Evolutionary conservation across 2,888 invertebrate genomes (phyloP), one percentile per base, ranked within the genome.

Genomic region (Drosophila bunnanda): DNA sequence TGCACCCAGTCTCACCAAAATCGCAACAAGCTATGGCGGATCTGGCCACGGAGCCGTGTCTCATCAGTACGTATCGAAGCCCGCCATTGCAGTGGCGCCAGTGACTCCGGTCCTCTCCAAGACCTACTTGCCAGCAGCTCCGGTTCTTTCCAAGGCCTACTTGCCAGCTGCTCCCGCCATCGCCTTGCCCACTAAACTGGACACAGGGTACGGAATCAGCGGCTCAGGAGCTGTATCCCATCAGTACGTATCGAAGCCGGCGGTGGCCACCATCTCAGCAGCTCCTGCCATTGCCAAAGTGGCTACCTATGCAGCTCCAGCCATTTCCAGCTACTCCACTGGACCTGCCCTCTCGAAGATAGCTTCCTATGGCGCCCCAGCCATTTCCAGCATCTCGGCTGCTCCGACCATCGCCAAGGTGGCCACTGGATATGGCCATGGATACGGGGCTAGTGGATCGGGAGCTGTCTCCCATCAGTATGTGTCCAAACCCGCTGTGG

Each of bases 181-280:
- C 15, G 50, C 50, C 15, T 32, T 50, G 50, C 32, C 53, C 58
- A 20, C 43, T 25, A 58, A 30, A 20, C 8, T 44, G 36, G 32
- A 52, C 25, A 56, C 71, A 13, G 73, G 75, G 10, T 60, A 74
- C 41, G 75, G 71, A 28, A 52, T 30, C 38, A 60, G 66, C 36
- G 75, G 75, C 13, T 56, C 55, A 2, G 77, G 76, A 0, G 85
- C 78, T 4, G 77, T 88, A 7, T 87, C 91, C 0, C 80, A 88
- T 62, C 88, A 90, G 22, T 89, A 90, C 54, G 79, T 86, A 0
- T 84, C 90, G 13, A 80, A 85, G n/a, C 85, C 90, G 4, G 73
- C 77, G 1, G 59, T 79, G 44, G 52, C 79, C 15, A 59, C 67
- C 12, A 53, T 74, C 10, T 70, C 88, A 53, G 53, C 73, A 9